Percentiles rank a stretch among this genome's conserved stretches.
These are phyloP conservation scores for Gambusia holbrooki DNA, from an alignment of 2,113 vertebrate species.

Conservation along the genomic window DNA sequence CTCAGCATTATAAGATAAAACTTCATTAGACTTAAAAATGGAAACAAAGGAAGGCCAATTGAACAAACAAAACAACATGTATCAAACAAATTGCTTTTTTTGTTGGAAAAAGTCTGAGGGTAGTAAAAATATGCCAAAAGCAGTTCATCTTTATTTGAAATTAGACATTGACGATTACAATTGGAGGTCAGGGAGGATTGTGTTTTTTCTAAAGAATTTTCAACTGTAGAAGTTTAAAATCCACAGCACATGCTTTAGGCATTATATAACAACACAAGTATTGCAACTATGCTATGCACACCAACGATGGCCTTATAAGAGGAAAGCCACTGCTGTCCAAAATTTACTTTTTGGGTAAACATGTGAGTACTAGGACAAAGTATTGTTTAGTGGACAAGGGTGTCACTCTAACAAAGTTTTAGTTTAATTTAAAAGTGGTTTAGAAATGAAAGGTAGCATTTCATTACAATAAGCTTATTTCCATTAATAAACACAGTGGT, in stretches of 20 bases:
- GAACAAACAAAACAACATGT: too few species aligned
- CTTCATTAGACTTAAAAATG: too few species aligned
- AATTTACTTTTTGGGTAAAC: too few species aligned
- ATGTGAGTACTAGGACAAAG: too few species aligned
- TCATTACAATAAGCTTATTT: too few species aligned
- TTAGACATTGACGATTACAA: neutral
- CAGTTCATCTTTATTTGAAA: neutral
- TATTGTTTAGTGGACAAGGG: too few species aligned
- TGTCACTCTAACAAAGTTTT: too few species aligned
- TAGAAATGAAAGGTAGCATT: too few species aligned
- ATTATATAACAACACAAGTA: neutral
- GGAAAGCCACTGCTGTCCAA: neutral
- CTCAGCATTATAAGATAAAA: too few species aligned
- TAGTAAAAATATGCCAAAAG: neutral
- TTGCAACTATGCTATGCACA: neutral
- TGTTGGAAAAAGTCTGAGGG: neutral
- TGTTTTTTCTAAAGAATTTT: neutral
- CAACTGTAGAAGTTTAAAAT: neutral
- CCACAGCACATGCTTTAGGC: neutral
- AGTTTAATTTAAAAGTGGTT: too few species aligned
- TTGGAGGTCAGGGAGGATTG: neutral
- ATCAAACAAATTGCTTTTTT: too few species aligned
- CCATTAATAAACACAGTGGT: neutral
- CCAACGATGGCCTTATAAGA: neutral
- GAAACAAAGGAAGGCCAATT: too few species aligned